phyloP scores from a whole-genome alignment of 1,140 invertebrate genomes.

The Calephelis virginiensis region DNA sequence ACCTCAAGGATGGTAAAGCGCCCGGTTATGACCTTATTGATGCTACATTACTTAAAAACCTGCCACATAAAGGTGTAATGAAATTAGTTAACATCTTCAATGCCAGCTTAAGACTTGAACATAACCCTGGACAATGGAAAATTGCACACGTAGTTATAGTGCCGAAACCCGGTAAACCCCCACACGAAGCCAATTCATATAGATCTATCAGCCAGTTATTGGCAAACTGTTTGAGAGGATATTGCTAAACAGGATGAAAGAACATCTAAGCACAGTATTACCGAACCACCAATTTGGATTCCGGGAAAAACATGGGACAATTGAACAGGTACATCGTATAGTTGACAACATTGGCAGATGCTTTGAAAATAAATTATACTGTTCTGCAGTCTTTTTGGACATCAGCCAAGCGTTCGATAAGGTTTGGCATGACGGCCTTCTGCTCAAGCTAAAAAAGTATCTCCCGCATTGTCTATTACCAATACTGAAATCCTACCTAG shows the following conservation, averaged over 20 bases:
- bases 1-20: neutral
- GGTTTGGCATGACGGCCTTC: slow-evolving; percentile 42
- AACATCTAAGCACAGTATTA: slow-evolving; percentile 15
- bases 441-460: slow-evolving; percentile 21
- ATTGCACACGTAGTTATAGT: slow-evolving; percentile 30
- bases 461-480: slow-evolving; percentile 10
- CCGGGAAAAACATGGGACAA: slow-evolving; percentile 19
- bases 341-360: slow-evolving; percentile 21
- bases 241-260: slow-evolving; percentile 22
- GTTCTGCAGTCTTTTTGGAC: slow-evolving; percentile 29
- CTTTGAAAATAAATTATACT: slow-evolving; percentile 27
- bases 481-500: slow-evolving; percentile 21
- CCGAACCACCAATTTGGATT: slow-evolving; percentile 33
- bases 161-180: slow-evolving; percentile 29
- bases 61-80: slow-evolving; percentile 26
- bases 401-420: slow-evolving; percentile 29
- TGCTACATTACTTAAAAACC: slow-evolving; percentile 26
- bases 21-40: slow-evolving; percentile 18
- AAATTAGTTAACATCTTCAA: slow-evolving; percentile 26
- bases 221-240: slow-evolving; percentile 3
- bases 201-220: slow-evolving; percentile 32
- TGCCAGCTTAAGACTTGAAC: slow-evolving; percentile 22
- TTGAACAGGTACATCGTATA: slow-evolving; percentile 29
- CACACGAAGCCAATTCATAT: slow-evolving; percentile 19
- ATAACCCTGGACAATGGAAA: slow-evolving; percentile 31